These are phyloP conservation scores for Ictalurus furcatus DNA, from an alignment of 2,113 vertebrate genomes.

Conservation along the genomic window DNA sequence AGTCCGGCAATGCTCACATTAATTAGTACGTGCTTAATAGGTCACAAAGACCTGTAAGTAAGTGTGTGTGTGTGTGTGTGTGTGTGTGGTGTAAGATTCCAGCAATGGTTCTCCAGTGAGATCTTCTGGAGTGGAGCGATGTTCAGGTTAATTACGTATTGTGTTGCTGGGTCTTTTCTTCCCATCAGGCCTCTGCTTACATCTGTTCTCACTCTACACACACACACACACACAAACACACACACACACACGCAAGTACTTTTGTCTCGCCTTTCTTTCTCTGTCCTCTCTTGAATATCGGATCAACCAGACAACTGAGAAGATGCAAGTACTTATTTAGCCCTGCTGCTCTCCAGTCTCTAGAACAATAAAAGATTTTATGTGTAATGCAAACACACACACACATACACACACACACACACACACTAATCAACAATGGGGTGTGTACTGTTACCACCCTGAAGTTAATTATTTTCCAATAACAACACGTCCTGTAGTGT, in stretches of 20 bases:
- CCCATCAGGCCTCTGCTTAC: conserved; percentile 59
- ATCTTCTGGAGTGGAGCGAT: conserved; percentile 66
- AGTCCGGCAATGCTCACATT: conserved; percentile 67
- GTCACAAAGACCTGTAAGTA: conserved; percentile 39
- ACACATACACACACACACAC: conserved; percentile 15
- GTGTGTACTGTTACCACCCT: background rate
- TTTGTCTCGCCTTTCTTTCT: background rate
- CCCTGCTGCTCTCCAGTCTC: conserved; percentile 39
- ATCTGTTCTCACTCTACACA: conserved; percentile 51
- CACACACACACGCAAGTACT: background rate
- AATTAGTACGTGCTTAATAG: conserved; percentile 68
- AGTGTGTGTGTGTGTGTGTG: conserved; percentile 19
- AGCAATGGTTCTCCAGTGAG: conserved; percentile 62
- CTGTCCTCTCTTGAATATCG: conserved; percentile 23
- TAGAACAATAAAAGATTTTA: conserved; percentile 2
- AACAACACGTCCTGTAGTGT: background rate
- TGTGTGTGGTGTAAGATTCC: conserved; percentile 57
- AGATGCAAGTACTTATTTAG: conserved; percentile 49
- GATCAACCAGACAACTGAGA: conserved; percentile 41
- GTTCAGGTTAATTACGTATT: conserved; percentile 76
- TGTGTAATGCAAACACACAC: conserved; percentile 17
- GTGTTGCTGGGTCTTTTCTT: conserved; percentile 66
- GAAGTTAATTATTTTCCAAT: background rate
- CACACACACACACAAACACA: conserved; percentile 1
- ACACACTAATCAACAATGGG: background rate